Percentiles rank a stretch among this genome's conserved stretches.
phyloP scores from a whole-genome alignment of 2,113 vertebrate species.

The Serilophus lunatus region DNA sequence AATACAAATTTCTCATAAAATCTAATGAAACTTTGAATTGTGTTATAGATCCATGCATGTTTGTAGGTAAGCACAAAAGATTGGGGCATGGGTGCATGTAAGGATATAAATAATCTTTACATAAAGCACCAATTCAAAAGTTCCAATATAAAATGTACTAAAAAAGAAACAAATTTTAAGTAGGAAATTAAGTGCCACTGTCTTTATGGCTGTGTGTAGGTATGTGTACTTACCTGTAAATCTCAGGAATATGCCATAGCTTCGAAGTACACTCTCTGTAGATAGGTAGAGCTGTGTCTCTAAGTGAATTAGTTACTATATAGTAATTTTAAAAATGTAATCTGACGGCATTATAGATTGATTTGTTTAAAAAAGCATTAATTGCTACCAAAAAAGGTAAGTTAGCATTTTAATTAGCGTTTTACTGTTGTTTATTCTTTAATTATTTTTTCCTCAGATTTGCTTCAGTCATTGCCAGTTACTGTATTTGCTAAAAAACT shows the following conservation, averaged over 20 bases:
- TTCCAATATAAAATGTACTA: neutral
- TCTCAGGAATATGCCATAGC: neutral
- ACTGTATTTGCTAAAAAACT: neutral
- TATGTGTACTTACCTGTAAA: neutral
- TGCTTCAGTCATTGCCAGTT: neutral
- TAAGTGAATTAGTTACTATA: neutral
- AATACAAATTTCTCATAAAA: neutral
- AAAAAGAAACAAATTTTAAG: neutral
- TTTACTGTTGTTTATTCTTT: neutral
- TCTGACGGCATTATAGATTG: neutral
- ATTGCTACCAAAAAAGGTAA: neutral
- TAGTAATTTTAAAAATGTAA: neutral
- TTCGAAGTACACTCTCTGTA: neutral
- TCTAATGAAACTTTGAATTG: neutral
- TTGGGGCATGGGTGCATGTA: neutral
- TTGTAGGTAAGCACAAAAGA: neutral
- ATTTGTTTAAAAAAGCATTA: neutral
- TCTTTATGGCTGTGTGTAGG: neutral
- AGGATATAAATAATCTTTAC: neutral
- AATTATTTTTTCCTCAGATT: neutral
- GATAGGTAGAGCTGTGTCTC: neutral
- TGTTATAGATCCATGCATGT: neutral
- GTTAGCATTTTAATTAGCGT: neutral
- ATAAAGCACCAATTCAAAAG: neutral
- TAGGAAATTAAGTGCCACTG: neutral